Percentiles rank a stretch among this genome's conserved stretches.
Conservation (phyloP, 2,888 invertebrate genomes). For the Tiphia femorata region DNA sequence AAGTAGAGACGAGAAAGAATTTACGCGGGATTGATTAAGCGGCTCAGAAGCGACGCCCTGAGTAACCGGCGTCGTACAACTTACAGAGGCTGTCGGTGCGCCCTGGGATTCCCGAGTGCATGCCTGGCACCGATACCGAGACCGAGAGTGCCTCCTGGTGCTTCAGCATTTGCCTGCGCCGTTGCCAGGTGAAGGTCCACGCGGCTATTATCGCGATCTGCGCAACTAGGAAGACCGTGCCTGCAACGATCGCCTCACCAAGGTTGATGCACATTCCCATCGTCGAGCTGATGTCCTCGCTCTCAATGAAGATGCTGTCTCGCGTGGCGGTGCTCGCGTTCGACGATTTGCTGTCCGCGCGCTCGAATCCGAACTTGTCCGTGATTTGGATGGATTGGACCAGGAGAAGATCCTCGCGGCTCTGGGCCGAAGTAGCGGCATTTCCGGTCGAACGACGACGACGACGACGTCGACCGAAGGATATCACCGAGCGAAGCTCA, state of each 20-base stretch:
- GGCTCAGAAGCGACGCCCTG: slow-evolving; percentile 76
- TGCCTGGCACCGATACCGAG: slow-evolving; percentile 75
- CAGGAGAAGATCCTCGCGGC: slow-evolving; percentile 85
- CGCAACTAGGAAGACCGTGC: slow-evolving; percentile 86
- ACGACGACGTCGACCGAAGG: slow-evolving; percentile 86
- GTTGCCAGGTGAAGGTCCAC: slow-evolving; percentile 91
- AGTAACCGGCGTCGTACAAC: slow-evolving; percentile 88
- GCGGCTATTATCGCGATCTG: slow-evolving; percentile 89
- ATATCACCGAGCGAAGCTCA: slow-evolving; percentile 84
- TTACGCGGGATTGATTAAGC: slow-evolving; percentile 48
- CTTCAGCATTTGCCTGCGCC: slow-evolving; percentile 76
- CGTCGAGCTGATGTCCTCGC: slow-evolving; percentile 70
- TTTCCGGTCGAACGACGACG: slow-evolving; percentile 69
- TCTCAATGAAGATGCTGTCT: slow-evolving; percentile 81
- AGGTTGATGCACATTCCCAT: slow-evolving; percentile 80
- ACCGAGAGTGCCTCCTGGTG: slow-evolving; percentile 75
- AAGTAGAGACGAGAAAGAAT: background rate
- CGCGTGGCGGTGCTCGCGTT: slow-evolving; percentile 69
- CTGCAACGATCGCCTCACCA: slow-evolving; percentile 86
- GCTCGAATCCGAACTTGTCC: slow-evolving; percentile 90
- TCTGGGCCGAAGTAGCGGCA: slow-evolving; percentile 71
- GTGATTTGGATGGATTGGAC: slow-evolving; percentile 94
- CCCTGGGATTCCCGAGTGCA: slow-evolving; percentile 73
- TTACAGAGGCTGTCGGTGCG: slow-evolving; percentile 86
- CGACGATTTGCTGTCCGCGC: slow-evolving; percentile 67